Evolutionary conservation across 1,140 invertebrate species (phyloP).

Genomic region (Apocrypta bakeri): DNA sequence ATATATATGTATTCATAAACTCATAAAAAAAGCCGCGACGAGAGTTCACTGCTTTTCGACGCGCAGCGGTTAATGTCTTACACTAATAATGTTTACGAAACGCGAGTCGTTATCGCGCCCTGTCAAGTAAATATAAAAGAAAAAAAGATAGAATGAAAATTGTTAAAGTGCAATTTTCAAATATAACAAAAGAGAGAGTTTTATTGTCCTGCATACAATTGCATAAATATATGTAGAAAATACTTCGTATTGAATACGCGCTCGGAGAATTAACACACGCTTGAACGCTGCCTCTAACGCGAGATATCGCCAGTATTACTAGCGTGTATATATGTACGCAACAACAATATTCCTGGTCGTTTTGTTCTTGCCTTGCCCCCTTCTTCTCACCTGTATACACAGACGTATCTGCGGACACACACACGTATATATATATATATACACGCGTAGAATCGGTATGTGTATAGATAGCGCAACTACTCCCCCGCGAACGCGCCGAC

Average conservation of each 20-base stretch:
- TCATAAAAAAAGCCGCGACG: not conserved
- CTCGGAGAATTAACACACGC: not conserved
- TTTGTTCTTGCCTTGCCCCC: conserved; percentile 50
- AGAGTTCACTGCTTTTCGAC: not conserved
- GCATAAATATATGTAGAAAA: no score
- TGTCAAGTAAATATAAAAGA: no score
- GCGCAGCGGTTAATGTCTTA: no score
- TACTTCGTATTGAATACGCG: no score
- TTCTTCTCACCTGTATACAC: no score
- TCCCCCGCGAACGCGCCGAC: not conserved
- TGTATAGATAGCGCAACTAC: not conserved
- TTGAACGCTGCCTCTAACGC: not conserved
- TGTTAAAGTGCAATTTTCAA: no score
- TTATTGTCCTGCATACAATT: conserved; percentile 39
- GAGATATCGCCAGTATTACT: conserved; percentile 56
- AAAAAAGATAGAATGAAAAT: no score
- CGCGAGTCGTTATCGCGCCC: no score
- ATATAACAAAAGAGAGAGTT: no score
- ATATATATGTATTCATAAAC: no score
- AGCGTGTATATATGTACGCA: not conserved
- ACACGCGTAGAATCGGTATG: not conserved
- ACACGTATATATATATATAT: not conserved
- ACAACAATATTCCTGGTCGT: conserved; percentile 60
- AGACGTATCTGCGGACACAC: no score
- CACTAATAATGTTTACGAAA: no score